A percentile compares a stretch with the other conserved stretches of the same genome.
Conservation (phyloP, 1,140 invertebrate genomes). For the Aphis gossypii region DNA sequence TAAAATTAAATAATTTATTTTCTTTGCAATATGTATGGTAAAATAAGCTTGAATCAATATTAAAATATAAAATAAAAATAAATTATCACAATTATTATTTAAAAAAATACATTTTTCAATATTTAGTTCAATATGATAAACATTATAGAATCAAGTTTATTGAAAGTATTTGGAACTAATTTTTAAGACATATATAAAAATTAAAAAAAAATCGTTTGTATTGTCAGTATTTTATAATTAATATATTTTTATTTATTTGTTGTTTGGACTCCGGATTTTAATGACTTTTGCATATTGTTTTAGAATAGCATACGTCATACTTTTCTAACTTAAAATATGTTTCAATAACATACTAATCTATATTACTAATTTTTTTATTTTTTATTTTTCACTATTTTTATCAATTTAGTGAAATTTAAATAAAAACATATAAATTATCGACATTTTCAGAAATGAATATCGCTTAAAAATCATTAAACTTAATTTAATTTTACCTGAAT, state of each 20-base stretch:
- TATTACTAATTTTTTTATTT: too few species aligned
- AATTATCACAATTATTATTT: neutral
- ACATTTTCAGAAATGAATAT: too few species aligned
- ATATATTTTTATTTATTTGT: neutral
- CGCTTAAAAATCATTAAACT: too few species aligned
- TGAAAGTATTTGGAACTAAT: neutral
- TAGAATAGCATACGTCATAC: too few species aligned
- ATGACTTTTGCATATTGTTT: too few species aligned
- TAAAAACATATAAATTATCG: too few species aligned
- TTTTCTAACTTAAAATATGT: too few species aligned
- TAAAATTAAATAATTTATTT: neutral
- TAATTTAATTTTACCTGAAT: too few species aligned
- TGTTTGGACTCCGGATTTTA: too few species aligned
- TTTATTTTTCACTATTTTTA: too few species aligned
- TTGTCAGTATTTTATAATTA: fast-evolving
- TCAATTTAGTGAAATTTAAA: too few species aligned
- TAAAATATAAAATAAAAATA: neutral
- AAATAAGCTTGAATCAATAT: neutral
- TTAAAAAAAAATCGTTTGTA: neutral
- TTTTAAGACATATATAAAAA: neutral
- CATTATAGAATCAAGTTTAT: neutral
- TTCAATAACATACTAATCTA: too few species aligned
- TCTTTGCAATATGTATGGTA: neutral
- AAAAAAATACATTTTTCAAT: neutral
- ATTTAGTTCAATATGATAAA: neutral